phyloP scores from a whole-genome alignment of 2,113 vertebrate species.

The Psettodes erumei region DNA sequence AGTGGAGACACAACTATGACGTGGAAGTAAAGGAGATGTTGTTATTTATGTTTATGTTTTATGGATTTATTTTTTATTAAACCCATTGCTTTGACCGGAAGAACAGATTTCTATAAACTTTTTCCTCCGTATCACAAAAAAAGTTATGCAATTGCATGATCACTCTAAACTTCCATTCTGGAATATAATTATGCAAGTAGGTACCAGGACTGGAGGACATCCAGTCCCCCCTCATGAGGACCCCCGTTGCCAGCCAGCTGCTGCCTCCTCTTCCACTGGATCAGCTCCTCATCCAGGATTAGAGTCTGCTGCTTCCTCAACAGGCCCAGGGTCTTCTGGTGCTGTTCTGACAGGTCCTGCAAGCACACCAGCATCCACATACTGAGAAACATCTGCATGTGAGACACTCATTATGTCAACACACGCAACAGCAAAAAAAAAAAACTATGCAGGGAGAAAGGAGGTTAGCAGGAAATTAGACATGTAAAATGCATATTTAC shows the following conservation, averaged over 20 bases:
- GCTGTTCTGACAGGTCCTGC: conserved; percentile 90
- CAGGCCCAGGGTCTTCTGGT: conserved; percentile 90
- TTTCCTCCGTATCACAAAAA: neutral
- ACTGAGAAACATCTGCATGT: conserved; percentile 9
- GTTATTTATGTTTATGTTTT: neutral
- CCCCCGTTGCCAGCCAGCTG: conserved; percentile 92
- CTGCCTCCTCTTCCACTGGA: conserved; percentile 93
- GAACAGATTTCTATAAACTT: neutral
- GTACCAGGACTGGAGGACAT: conserved; percentile 90
- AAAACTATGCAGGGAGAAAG: neutral
- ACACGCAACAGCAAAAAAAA: neutral
- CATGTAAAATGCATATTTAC: no score
- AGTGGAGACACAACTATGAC: neutral
- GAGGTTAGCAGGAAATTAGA: neutral
- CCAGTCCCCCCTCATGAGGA: conserved; percentile 89
- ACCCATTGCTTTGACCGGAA: neutral
- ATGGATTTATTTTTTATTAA: neutral
- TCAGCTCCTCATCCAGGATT: conserved; percentile 92
- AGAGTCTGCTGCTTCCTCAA: conserved; percentile 92
- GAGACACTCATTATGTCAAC: neutral
- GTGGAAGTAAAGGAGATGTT: neutral
- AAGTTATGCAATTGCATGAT: neutral
- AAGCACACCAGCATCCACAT: conserved; percentile 25
- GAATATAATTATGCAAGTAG: neutral
- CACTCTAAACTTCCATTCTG: no score